These are phyloP conservation scores for Habrosyne pyritoides DNA, from an alignment of 2,888 invertebrate species.

Conservation along the genomic window DNA sequence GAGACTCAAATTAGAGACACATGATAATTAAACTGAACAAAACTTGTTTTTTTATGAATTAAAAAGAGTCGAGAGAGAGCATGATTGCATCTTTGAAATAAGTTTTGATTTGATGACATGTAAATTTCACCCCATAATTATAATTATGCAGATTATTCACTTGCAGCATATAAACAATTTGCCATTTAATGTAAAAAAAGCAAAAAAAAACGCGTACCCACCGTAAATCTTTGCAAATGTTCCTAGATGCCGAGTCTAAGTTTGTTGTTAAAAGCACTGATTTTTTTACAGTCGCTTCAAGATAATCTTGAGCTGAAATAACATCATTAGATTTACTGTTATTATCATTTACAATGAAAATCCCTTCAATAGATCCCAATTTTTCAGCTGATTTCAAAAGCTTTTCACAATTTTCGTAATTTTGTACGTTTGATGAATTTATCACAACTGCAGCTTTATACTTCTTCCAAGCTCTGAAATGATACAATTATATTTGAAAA, in stretches of 20 bases:
- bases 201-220: slow-evolving; percentile 31
- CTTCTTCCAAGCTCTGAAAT: slow-evolving; percentile 35
- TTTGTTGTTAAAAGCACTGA: slow-evolving; percentile 37
- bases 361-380: slow-evolving; percentile 46
- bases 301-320: too few relatives aligned
- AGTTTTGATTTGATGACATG: too few relatives aligned
- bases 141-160: too few relatives aligned
- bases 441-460: slow-evolving; percentile 32
- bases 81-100: too few relatives aligned
- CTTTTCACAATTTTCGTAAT: slow-evolving; percentile 38
- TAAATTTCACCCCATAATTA: too few relatives aligned
- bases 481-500: too few relatives aligned
- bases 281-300: too few relatives aligned
- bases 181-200: too few relatives aligned
- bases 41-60: too few relatives aligned
- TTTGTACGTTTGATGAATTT: slow-evolving; percentile 34
- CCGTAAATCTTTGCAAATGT: slow-evolving; percentile 43
- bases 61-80: too few relatives aligned
- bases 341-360: slow-evolving; percentile 45
- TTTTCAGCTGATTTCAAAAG: slow-evolving; percentile 42
- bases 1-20: slow-evolving; percentile 34
- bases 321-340: slow-evolving; percentile 37
- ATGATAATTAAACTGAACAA: too few relatives aligned
- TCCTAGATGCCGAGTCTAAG: slow-evolving; percentile 48
- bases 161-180: too few relatives aligned